Percentiles rank a stretch among this genome's conserved stretches.
These are phyloP conservation scores for Rhinogobius similis DNA, from an alignment of 2,113 vertebrate species.

Conservation along the genomic window DNA sequence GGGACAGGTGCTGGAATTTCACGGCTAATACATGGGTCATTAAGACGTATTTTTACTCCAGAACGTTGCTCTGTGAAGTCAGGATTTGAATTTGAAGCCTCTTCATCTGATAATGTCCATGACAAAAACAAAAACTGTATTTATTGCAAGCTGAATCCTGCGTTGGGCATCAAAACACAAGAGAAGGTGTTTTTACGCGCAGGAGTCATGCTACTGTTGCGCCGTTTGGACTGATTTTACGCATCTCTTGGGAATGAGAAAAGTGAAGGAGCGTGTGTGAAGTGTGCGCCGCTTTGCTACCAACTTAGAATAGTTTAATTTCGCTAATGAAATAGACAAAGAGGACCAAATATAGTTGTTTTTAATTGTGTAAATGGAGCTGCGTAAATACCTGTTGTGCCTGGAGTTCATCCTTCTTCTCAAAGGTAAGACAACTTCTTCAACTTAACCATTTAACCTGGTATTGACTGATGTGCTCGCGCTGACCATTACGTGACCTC, in stretches of 20 bases:
- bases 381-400: slow-evolving; percentile 63
- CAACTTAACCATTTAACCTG: neutral
- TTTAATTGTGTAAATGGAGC: slow-evolving; percentile 69
- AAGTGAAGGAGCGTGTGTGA: slow-evolving; percentile 28
- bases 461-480: neutral
- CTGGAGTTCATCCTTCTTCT: slow-evolving; percentile 71
- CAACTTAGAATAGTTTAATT: slow-evolving; percentile 22
- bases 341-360: slow-evolving; percentile 19
- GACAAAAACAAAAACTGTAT: neutral
- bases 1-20: slow-evolving; percentile 59
- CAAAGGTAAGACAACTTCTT: slow-evolving; percentile 65
- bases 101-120: neutral
- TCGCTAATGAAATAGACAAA: slow-evolving; percentile 15
- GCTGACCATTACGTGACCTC: slow-evolving; percentile 5
- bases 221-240: slow-evolving; percentile 45
- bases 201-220: slow-evolving; percentile 44
- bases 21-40: slow-evolving; percentile 27
- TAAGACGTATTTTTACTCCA: slow-evolving; percentile 7
- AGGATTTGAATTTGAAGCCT: neutral
- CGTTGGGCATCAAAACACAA: neutral
- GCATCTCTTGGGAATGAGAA: slow-evolving; percentile 42
- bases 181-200: slow-evolving; percentile 5
- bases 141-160: neutral
- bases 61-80: neutral
- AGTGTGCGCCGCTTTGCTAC: slow-evolving; percentile 31